Evolutionary conservation across 2,888 invertebrate genomes (phyloP).

Genomic region (Eretmocerus hayati): DNA sequence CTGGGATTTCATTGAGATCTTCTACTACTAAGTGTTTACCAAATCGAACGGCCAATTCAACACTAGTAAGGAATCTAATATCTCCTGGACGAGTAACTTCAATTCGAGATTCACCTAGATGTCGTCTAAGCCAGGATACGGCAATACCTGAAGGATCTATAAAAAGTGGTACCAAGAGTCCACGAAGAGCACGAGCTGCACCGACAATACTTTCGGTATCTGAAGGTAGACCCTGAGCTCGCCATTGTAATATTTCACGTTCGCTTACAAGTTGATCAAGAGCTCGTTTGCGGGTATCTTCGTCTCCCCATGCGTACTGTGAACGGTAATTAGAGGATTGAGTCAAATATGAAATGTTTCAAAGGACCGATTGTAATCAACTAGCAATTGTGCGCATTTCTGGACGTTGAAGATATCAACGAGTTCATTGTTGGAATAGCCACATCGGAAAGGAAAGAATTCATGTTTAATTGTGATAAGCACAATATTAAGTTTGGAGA

Average conservation of each 20-base stretch:
- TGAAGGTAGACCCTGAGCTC: slow-evolving; percentile 73
- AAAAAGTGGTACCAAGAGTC: slow-evolving; percentile 66
- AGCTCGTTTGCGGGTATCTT: slow-evolving; percentile 27
- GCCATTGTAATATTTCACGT: slow-evolving; percentile 77
- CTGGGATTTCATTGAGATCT: slow-evolving; percentile 38
- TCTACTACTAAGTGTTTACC: slow-evolving; percentile 41
- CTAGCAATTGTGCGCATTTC: no score
- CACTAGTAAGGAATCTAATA: slow-evolving; percentile 62
- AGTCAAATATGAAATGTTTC: no score
- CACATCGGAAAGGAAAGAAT: no score
- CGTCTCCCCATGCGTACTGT: slow-evolving; percentile 30
- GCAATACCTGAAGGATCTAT: slow-evolving; percentile 87
- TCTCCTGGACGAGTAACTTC: slow-evolving; percentile 76
- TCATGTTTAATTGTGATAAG: no score
- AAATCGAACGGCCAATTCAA: slow-evolving; percentile 68
- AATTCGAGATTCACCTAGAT: slow-evolving; percentile 56
- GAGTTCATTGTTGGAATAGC: no score
- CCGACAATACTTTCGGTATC: slow-evolving; percentile 42
- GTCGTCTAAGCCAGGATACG: slow-evolving; percentile 70
- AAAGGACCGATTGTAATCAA: no score
- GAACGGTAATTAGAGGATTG: no score
- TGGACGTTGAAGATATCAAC: no score
- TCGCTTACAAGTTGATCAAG: slow-evolving; percentile 50
- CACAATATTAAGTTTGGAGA: no score
- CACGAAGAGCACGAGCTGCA: slow-evolving; percentile 42